phyloP scores from a whole-genome alignment of 2,888 invertebrate species.

The Agonopterix alstromeriana region DNA sequence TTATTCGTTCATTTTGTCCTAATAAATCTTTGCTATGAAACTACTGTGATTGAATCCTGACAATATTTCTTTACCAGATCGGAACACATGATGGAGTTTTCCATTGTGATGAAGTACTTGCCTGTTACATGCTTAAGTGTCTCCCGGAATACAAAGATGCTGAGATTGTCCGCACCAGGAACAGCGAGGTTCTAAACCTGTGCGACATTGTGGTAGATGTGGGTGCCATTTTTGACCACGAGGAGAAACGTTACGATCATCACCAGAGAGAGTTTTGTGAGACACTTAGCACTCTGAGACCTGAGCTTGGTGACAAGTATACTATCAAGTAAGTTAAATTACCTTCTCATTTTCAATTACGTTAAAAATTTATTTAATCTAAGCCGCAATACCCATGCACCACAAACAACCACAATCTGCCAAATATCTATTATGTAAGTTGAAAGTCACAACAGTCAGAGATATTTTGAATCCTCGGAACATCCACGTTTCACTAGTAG shows the following conservation, averaged over 20 bases:
- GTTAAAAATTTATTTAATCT: too few relatives aligned
- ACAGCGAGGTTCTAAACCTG: constrained; percentile 78
- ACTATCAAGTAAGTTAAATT: constrained; percentile 71
- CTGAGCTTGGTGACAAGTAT: constrained; percentile 77
- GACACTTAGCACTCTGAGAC: constrained; percentile 79
- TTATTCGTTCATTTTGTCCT: too few relatives aligned
- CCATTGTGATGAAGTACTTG: constrained; percentile 97
- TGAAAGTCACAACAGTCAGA: too few relatives aligned
- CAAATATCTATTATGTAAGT: not conserved
- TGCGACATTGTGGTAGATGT: constrained; percentile 98
- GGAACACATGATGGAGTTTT: constrained; percentile 90
- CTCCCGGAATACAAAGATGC: constrained; percentile 89
- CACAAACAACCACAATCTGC: not conserved
- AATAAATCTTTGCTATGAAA: too few relatives aligned
- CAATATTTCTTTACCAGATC: constrained; percentile 50
- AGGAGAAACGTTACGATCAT: constrained; percentile 90
- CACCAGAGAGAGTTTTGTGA: constrained; percentile 90
- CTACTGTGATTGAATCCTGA: too few relatives aligned
- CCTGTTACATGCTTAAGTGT: constrained; percentile 91
- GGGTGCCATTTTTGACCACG: constrained; percentile 89
- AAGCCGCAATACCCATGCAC: too few relatives aligned
- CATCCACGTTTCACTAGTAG: too few relatives aligned
- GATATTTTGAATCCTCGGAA: too few relatives aligned
- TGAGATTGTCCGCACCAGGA: constrained; percentile 83
- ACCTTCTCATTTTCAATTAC: not conserved